Evolutionary conservation across 2,888 invertebrate genomes (phyloP).

Genomic region (Nezara viridula): DNA sequence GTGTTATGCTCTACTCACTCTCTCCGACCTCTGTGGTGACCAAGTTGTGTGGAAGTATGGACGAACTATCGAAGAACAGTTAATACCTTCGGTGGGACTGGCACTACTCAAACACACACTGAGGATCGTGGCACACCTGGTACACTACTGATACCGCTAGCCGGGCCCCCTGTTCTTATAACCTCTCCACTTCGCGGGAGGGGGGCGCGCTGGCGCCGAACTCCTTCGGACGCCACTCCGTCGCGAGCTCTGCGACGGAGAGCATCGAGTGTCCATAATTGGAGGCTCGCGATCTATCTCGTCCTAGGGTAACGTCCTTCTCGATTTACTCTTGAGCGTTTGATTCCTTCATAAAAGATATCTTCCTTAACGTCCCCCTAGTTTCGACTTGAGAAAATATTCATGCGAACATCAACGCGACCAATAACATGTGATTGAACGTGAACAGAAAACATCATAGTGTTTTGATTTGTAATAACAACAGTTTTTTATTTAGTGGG

Average conservation of each 20-base stretch:
- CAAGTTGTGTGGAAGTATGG: not conserved
- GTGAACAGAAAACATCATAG: too few relatives aligned
- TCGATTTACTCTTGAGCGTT: not conserved
- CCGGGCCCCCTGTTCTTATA: slow-evolving; percentile 52
- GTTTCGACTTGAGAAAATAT: too few relatives aligned
- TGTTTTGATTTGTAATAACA: too few relatives aligned
- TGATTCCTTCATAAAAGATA: not conserved
- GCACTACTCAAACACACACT: slow-evolving; percentile 48
- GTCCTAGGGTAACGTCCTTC: not conserved
- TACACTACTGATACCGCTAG: slow-evolving; percentile 50
- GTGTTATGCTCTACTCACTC: not conserved
- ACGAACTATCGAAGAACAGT: not conserved
- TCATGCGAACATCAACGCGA: too few relatives aligned
- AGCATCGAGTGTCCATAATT: not conserved
- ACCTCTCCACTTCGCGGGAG: slow-evolving; percentile 33
- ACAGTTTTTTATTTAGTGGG: too few relatives aligned
- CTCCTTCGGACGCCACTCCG: slow-evolving; percentile 15
- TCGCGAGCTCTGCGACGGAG: not conserved
- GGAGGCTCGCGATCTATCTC: not conserved
- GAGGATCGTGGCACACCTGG: not conserved
- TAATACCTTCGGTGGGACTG: not conserved
- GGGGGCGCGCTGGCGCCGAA: slow-evolving; percentile 45
- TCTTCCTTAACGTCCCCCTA: not conserved
- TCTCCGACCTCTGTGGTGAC: not conserved
- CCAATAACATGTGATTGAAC: too few relatives aligned